Conservation (phyloP, 2,888 invertebrate species). For the Mimachlamys varia region DNA sequence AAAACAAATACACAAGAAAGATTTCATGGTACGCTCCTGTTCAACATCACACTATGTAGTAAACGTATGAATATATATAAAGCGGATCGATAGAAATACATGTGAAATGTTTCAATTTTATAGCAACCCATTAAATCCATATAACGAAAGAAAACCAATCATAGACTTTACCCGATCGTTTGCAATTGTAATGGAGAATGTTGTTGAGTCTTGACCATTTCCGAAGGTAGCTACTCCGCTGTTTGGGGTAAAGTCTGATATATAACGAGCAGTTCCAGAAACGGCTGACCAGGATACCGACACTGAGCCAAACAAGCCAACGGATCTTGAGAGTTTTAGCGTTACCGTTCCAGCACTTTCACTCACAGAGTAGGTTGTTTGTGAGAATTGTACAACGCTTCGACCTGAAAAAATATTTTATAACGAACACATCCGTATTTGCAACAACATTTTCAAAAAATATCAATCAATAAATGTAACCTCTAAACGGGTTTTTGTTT, state of each 20-base stretch:
- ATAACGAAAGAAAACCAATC: not conserved
- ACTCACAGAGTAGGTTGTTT: not conserved
- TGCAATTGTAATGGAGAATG: not conserved
- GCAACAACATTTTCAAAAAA: no score
- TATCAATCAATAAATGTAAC: no score
- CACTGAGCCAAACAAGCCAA: not conserved
- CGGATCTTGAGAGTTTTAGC: not conserved
- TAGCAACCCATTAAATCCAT: no score
- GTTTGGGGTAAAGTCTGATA: not conserved
- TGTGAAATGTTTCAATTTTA: not conserved
- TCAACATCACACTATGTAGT: not conserved
- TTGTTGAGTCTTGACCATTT: not conserved
- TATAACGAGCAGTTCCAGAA: not conserved
- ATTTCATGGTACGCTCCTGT: not conserved
- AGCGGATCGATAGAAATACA: not conserved
- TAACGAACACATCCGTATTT: not conserved
- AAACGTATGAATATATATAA: not conserved
- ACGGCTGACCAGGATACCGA: not conserved
- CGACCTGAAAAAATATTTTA: not conserved
- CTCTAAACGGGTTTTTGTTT: no score
- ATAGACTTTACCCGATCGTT: not conserved
- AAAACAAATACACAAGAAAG: not conserved
- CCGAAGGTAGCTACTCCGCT: not conserved
- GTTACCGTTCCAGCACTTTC: not conserved
- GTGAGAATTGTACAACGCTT: not conserved